phyloP scores from a whole-genome alignment of 2,888 invertebrate species.

The Coecobrya sp. region DNA sequence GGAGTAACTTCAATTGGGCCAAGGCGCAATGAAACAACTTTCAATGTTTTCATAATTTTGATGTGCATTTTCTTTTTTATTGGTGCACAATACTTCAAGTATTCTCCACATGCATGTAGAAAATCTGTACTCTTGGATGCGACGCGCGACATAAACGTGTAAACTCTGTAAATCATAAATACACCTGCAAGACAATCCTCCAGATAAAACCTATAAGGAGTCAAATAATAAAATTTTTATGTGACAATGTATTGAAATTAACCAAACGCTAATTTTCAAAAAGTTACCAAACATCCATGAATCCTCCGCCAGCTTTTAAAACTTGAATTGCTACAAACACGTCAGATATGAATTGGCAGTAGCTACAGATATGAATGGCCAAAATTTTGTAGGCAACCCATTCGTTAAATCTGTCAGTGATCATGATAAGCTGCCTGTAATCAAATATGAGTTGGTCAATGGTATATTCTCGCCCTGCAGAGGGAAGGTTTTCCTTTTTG shows the following conservation, averaged over 20 bases:
- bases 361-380: conserved; percentile 64
- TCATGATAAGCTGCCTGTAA: conserved; percentile 61
- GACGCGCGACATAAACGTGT: conserved; percentile 46
- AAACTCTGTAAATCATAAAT: conserved; percentile 60
- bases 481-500: background rate
- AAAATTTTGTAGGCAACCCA: conserved; percentile 70
- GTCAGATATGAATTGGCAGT: conserved; percentile 71
- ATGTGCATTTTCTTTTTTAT: background rate
- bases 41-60: conserved; percentile 31
- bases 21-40: conserved; percentile 55
- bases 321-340: conserved; percentile 71
- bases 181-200: conserved; percentile 53
- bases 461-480: background rate
- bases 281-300: conserved; percentile 63
- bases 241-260: background rate
- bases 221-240: no score
- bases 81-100: background rate
- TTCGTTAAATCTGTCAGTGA: conserved; percentile 58
- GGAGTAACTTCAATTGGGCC: conserved; percentile 63
- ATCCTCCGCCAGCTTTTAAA: conserved; percentile 51
- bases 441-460: conserved; percentile 60
- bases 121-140: conserved; percentile 5
- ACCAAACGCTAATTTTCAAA: background rate
- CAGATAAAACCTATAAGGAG: conserved; percentile 51
- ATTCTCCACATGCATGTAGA: background rate